Conservation (phyloP, 2,888 invertebrate species). For the Polylopha cassiicola region DNA sequence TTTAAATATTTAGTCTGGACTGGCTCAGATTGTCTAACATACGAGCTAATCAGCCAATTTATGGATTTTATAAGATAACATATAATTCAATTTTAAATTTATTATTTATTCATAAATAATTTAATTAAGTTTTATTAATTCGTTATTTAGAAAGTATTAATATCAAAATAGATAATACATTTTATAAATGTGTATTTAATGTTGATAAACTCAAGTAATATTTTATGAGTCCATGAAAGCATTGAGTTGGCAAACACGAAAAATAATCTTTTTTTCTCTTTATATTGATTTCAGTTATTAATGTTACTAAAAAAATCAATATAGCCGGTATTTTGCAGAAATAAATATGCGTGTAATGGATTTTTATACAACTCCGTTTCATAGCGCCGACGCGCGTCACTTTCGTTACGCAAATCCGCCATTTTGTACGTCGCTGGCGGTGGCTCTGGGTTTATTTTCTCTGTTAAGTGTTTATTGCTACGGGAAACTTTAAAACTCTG, state of each 20-base stretch:
- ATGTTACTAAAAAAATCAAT: constrained; percentile 3
- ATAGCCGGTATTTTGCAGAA: constrained; percentile 11
- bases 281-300: too few relatives aligned
- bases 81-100: too few relatives aligned
- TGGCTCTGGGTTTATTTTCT: constrained; percentile 68
- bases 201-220: too few relatives aligned
- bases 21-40: not conserved
- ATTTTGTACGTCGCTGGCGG: constrained; percentile 78
- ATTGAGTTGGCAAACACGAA: too few relatives aligned
- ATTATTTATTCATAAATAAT: too few relatives aligned
- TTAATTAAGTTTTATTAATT: too few relatives aligned
- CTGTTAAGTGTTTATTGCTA: constrained; percentile 65
- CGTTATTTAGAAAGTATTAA: too few relatives aligned
- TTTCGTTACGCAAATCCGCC: constrained; percentile 76
- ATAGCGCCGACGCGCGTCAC: constrained; percentile 69
- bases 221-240: too few relatives aligned
- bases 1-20: constrained; percentile 3
- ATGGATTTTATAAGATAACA: too few relatives aligned
- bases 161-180: too few relatives aligned
- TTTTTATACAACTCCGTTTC: constrained; percentile 11
- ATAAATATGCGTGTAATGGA: constrained; percentile 14
- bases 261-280: too few relatives aligned
- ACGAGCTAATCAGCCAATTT: constrained; percentile 5
- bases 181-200: too few relatives aligned
- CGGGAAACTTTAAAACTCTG: constrained; percentile 65